Percentiles rank a stretch among this genome's conserved stretches.
phyloP scores from a whole-genome alignment of 2,888 invertebrate genomes.

The Harpagoxenus sublaevis region DNA sequence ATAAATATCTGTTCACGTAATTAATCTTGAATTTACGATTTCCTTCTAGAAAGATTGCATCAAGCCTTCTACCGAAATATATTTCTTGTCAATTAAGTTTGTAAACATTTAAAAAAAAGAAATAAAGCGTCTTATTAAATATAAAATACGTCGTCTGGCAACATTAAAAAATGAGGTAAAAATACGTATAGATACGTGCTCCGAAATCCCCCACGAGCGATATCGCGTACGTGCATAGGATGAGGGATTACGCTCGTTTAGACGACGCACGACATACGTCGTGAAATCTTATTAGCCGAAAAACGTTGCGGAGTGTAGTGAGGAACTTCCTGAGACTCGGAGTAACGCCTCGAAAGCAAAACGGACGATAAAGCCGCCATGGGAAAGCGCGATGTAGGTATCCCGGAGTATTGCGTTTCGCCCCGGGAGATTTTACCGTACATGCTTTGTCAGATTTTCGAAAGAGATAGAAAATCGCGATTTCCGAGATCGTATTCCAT shows the following conservation, averaged over 20 bases:
- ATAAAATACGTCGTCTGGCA: background rate
- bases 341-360: slow-evolving; percentile 33
- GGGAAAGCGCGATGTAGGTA: slow-evolving; percentile 22
- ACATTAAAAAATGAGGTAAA: background rate
- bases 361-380: slow-evolving; percentile 31
- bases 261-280: slow-evolving; percentile 44
- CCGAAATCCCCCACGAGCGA: slow-evolving; percentile 64
- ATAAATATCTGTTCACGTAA: background rate
- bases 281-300: slow-evolving; percentile 70
- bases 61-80: background rate
- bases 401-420: slow-evolving; percentile 35
- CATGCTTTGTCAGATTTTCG: slow-evolving; percentile 43
- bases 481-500: slow-evolving; percentile 14
- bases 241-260: slow-evolving; percentile 67
- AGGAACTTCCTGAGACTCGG: background rate
- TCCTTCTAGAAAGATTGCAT: slow-evolving; percentile 8
- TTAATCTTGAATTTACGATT: background rate
- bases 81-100: background rate
- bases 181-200: slow-evolving; percentile 28
- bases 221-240: slow-evolving; percentile 67
- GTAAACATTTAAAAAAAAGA: background rate
- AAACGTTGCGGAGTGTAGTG: slow-evolving; percentile 48
- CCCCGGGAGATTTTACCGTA: slow-evolving; percentile 24
- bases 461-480: slow-evolving; percentile 31
- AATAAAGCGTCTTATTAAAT: background rate